Evolutionary conservation across 1,140 invertebrate species (phyloP).

Genomic region (Drosophila mauritiana): DNA sequence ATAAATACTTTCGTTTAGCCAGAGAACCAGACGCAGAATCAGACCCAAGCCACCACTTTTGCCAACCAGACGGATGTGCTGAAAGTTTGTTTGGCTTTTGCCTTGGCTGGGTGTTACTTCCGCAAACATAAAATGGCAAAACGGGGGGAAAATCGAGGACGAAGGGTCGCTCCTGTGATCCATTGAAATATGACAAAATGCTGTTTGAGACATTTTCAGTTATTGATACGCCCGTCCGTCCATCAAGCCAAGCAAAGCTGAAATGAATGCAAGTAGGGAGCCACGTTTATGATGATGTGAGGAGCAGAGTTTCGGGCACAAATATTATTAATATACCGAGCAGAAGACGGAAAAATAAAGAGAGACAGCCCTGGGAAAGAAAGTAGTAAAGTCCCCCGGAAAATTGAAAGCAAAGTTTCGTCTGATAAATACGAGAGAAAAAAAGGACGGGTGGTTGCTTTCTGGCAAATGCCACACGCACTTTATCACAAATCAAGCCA

Average conservation of each 20-base stretch:
- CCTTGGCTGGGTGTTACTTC: conserved; percentile 60
- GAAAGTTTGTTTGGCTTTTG: conserved; percentile 73
- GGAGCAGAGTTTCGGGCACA: conserved; percentile 9
- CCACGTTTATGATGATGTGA: conserved; percentile 56
- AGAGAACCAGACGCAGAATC: conserved; percentile 43
- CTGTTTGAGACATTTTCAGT: conserved; percentile 83
- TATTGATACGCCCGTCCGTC: conserved; percentile 75
- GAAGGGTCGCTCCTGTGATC: conserved; percentile 25
- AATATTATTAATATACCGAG: conserved; percentile 74
- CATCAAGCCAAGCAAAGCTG: conserved; percentile 42
- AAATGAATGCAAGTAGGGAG: conserved; percentile 60
- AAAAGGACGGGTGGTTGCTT: conserved; percentile 13
- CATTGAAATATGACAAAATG: conserved; percentile 83
- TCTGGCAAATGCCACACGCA: conserved; percentile 72
- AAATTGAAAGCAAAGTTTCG: conserved; percentile 79
- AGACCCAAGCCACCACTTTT: conserved; percentile 28
- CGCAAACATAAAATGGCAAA: conserved; percentile 72
- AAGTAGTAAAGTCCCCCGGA: conserved; percentile 64
- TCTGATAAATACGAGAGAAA: conserved; percentile 65
- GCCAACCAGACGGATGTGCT: conserved; percentile 62
- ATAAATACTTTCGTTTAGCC: conserved; percentile 83
- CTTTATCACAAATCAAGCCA: conserved; percentile 81
- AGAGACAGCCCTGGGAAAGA: conserved; percentile 5
- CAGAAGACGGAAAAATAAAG: conserved; percentile 17
- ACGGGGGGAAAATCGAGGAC: not conserved